Conservation (phyloP, 2,113 vertebrate species). For the Anarhynchus alexandrinus region DNA sequence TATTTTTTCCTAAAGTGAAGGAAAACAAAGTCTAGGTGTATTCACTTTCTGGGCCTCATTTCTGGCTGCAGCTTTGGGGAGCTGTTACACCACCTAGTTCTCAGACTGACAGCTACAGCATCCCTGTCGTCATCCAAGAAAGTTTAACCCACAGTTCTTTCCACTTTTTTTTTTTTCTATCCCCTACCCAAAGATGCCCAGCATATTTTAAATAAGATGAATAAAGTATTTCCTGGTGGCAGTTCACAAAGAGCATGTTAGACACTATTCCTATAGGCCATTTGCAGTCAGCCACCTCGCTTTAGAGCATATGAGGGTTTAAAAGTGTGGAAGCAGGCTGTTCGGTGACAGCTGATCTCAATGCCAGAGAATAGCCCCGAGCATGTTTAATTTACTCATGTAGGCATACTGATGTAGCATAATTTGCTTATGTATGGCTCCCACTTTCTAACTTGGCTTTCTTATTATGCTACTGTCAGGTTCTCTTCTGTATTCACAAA, state of each 20-base stretch:
- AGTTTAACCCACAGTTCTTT: background rate
- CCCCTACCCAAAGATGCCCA: background rate
- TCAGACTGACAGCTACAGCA: background rate
- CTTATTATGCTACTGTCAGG: background rate
- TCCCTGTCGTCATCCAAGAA: background rate
- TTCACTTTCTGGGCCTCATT: background rate
- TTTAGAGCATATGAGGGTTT: accelerated
- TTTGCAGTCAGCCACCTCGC: background rate
- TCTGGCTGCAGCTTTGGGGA: background rate
- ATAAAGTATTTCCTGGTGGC: background rate
- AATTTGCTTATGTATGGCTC: background rate
- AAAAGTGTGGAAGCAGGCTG: background rate
- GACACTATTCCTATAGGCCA: background rate
- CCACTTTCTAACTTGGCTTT: background rate
- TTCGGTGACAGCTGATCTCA: background rate
- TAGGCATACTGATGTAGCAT: background rate
- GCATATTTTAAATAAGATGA: background rate
- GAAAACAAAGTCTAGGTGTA: background rate
- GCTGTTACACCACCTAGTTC: background rate
- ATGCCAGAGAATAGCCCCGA: background rate
- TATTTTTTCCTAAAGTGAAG: background rate
- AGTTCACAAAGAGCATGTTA: background rate
- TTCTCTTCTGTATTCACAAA: background rate
- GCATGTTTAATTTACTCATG: background rate
- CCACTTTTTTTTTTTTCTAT: too few relatives aligned